Base-by-base conservation (phyloP, 30 jellyfish, hydroid and myxozoan species). In the Aurelia aurita region DNA sequence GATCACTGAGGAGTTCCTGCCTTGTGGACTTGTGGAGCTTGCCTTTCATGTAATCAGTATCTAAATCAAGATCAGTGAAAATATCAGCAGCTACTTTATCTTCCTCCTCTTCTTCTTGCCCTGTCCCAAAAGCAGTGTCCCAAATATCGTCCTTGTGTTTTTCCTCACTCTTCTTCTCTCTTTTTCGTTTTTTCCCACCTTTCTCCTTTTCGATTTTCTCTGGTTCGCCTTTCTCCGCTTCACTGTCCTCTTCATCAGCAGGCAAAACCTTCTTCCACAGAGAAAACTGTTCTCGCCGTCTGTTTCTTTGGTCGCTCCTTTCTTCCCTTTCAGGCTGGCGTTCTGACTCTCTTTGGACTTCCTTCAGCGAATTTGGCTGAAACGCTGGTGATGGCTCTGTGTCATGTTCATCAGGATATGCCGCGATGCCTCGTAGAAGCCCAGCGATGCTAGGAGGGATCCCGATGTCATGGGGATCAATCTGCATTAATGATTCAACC, bases 121-220 rank as follows among this genome's bases (percentile, higher is more conserved):
- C 93, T 16, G 96, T 91, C 43, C 94, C 89, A 74, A 91, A 78
- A 55, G 98, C 98, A 3, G 89, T 73, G 66, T 91, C 98, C 98
- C 98, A 91, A 15, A 85, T 94, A 72, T 91, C 98, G 55, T 92
- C 98, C 69, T 82, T 91, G 25, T 71, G 83, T 2, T 68, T 46
- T 20, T 80, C 97, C 13, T 14, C 67, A 0, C 25, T 3, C 14
- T 5, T n/a, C 10, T 55, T 14, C 51, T 39, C 51, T 39, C 51
- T 39, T 39, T 6, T 39, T 39, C 51, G n/a, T 29, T 14, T 76
- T 51, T 55, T 66, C 77, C 51, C 9, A 26, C 28, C 72, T 70
- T 20, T 70, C 32, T 43, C 46, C 22, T 5, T 32, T 20, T 4
- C 29, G 55, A 26, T 0, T 28, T 76, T 58, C 58, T 29, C 18